Base-by-base conservation (phyloP, 2,113 vertebrate species). In the Otis tarda region DNA sequence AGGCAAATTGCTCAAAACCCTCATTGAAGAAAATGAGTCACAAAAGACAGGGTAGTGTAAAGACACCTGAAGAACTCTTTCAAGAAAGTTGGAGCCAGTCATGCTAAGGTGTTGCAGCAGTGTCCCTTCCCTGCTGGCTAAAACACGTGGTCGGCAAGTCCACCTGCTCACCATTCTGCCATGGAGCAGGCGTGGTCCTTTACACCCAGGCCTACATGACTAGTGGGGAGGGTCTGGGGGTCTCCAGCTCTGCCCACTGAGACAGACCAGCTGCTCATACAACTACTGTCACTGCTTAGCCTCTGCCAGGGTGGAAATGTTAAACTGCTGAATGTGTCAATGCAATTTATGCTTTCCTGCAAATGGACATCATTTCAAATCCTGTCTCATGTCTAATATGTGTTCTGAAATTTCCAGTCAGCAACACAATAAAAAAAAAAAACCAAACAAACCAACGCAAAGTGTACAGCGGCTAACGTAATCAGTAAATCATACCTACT, bases 141-240 rank as follows among this genome's bases (percentile, higher is more conserved):
- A 71, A 70, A 12, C 17, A 20, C 14, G 24, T 0, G 0, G 21
- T 68, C 55, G 35, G 14, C n/a, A 28, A 16, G 73, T 43, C 68
- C 24, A 8, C 8, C 17, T 49, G 10, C 17, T 63, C 12, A 49
- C 25, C 10, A 0, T 31, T 63, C 37, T 53, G 37, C 65, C 11
- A 0, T 12, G 59, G 10, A 39, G 27, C 1, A 0, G 7, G 10
- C 19, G 28, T 60, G 28, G 47, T 67, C 33, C 37, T 53, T 50
- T 28, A 23, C 15, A 6, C 2, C 23, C 30, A 25, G 24, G n/a
- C 19, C 47, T 19, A 25, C 47, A 35, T 1, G 2, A 12, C 71
- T n/a, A 2, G 0, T 25, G 43, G 13, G 31, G 52, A 49, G 5
- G 6, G 8, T n/a, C 12, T 15, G 15, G 35, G 37, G 23, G 3